Base-by-base conservation (phyloP, 2,888 invertebrate genomes). In the Drosophila neotestacea region DNA sequence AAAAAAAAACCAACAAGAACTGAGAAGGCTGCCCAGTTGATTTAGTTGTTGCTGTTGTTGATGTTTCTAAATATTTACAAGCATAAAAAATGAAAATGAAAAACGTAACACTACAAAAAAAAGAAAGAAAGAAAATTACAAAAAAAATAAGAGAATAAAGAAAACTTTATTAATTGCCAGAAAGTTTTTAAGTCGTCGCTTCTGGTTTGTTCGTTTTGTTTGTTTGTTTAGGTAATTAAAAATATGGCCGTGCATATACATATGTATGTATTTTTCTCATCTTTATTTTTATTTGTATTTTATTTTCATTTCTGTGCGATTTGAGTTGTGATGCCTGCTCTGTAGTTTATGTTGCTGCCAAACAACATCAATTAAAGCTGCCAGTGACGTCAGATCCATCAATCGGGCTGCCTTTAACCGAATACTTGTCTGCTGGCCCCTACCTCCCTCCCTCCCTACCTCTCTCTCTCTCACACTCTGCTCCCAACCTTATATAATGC, bases 141-240 rank as follows among this genome's bases (percentile, higher is more conserved):
- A 16, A 16, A 16, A 30, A 30, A 30, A 30, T 6, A 30, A 30
- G 30, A 30, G 6, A 30, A 6, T 9, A 32, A 32, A 6, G 7
- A 32, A 32, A 83, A 88, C 73, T 87, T 83, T 79, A 81, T 85
- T 85, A 83, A 87, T 85, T 85, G 82, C 83, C 59, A 7, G 46
- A 46, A 75, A 69, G 54, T 69, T 78, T 75, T 75, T 52, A 74
- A 77, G 73, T 77, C 71, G 62, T 63, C 73, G 64, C 48, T 51
- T 65, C 58, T 66, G 67, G 52, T 61, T 27, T 39, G 11, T 28
- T 73, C 9, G 32, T 32, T 32, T 79, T 79, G 65, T 65, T 65
- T 70, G 68, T 77, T 81, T 79, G 81, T 88, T 84, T 84, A 69
- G 85, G 88, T 88, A 85, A 84, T 84, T 84, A 77, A 87, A 88